These are phyloP conservation scores for Lepus townsendii DNA, from an alignment of 2,797 vertebrate genomes.

Conservation along the genomic window DNA sequence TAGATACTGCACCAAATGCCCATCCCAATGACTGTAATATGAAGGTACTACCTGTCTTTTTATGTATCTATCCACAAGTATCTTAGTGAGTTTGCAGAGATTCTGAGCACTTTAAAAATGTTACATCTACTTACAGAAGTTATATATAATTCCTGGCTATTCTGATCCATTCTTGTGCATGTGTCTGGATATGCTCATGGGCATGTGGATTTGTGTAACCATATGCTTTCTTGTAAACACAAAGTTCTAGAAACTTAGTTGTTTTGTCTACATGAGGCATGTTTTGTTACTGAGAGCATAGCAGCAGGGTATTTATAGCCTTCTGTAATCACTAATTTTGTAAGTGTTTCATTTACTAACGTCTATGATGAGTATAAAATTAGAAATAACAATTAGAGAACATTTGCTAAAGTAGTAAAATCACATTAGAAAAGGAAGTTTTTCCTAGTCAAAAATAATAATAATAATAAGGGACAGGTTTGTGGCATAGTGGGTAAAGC, in stretches of 20 bases:
- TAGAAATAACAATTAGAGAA: background rate
- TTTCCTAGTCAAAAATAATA: background rate
- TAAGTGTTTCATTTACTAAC: background rate
- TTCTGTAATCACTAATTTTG: background rate
- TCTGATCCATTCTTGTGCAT: background rate
- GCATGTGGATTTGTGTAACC: background rate
- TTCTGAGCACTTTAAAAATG: background rate
- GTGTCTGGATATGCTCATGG: background rate
- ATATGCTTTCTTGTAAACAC: background rate
- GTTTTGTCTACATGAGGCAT: too few relatives aligned
- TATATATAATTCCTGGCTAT: background rate
- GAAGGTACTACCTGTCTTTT: too few relatives aligned
- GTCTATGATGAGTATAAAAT: background rate
- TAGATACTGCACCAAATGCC: too few relatives aligned
- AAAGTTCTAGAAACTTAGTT: background rate
- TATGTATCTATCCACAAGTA: background rate
- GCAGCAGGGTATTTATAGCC: too few relatives aligned
- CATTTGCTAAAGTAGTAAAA: slow-evolving; percentile 17
- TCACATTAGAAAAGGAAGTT: background rate
- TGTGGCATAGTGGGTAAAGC: too few relatives aligned
- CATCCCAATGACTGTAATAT: too few relatives aligned
- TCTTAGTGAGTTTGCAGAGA: background rate
- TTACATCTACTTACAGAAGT: background rate
- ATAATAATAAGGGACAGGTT: too few relatives aligned
- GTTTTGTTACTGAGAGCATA: background rate